Conservation (phyloP, 2,888 invertebrate species). For the Brachyptera risi region DNA sequence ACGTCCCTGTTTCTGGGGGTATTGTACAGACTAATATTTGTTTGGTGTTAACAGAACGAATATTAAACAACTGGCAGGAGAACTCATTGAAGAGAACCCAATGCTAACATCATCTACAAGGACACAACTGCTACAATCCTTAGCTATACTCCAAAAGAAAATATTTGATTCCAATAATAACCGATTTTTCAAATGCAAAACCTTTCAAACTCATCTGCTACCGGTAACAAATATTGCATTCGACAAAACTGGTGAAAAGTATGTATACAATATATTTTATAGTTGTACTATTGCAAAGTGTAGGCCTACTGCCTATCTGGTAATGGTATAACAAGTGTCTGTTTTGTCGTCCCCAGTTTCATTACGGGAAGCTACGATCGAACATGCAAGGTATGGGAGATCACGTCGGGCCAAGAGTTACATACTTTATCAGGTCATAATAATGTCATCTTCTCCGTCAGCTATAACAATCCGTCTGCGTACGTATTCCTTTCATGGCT, state of each 20-base stretch:
- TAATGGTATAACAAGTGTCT: no score
- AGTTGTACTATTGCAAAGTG: neutral
- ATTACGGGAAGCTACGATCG: slow-evolving; percentile 80
- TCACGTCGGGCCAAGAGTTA: slow-evolving; percentile 63
- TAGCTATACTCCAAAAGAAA: slow-evolving; percentile 59
- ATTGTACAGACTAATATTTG: neutral
- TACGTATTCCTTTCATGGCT: slow-evolving; percentile 47
- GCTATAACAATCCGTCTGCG: slow-evolving; percentile 73
- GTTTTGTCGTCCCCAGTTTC: slow-evolving; percentile 64
- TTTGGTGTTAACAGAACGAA: slow-evolving; percentile 36
- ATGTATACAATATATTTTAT: slow-evolving; percentile 28
- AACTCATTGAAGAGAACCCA: slow-evolving; percentile 51
- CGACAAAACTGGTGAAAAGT: slow-evolving; percentile 63
- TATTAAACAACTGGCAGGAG: slow-evolving; percentile 50
- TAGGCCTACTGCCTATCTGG: no score
- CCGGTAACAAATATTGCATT: slow-evolving; percentile 70
- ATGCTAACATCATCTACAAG: slow-evolving; percentile 55
- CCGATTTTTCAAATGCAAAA: slow-evolving; percentile 62
- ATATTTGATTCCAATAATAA: slow-evolving; percentile 58
- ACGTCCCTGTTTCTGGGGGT: no score
- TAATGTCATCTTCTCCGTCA: slow-evolving; percentile 77
- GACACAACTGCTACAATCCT: slow-evolving; percentile 56
- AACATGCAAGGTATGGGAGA: slow-evolving; percentile 77
- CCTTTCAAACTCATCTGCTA: slow-evolving; percentile 61
- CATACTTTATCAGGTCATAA: slow-evolving; percentile 68